These are phyloP conservation scores for Pachyramphus minor DNA, from an alignment of 2,113 vertebrate genomes.

Conservation along the genomic window DNA sequence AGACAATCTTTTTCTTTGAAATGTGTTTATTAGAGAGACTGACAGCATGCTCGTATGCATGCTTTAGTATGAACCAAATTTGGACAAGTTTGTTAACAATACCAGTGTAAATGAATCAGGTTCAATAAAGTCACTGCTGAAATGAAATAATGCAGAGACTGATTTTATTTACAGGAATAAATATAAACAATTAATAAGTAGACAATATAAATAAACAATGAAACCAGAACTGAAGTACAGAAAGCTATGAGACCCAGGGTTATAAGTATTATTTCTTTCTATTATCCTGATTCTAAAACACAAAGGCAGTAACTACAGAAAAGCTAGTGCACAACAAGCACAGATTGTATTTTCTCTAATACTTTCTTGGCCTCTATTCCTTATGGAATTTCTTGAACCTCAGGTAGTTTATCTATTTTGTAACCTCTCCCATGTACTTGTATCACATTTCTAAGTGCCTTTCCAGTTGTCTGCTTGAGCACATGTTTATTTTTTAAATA, in stretches of 20 bases:
- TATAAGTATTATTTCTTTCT: not conserved
- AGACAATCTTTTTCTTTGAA: not conserved
- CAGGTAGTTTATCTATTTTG: not conserved
- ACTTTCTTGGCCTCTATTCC: not conserved
- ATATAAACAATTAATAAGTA: not conserved
- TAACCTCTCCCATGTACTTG: not conserved
- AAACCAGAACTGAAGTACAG: not conserved
- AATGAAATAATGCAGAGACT: not conserved
- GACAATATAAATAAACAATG: not conserved
- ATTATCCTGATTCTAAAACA: not conserved
- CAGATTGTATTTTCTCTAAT: not conserved
- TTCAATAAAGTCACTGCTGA: not conserved
- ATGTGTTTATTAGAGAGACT: not conserved
- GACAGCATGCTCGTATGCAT: not conserved
- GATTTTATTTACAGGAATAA: not conserved
- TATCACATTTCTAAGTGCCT: not conserved
- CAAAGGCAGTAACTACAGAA: not conserved
- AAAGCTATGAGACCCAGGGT: not conserved
- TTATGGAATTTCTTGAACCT: not conserved
- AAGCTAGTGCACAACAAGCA: not conserved
- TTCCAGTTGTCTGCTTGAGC: not conserved
- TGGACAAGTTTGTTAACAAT: not conserved
- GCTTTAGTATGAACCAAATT: not conserved
- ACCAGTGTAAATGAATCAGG: not conserved
- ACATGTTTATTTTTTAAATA: not conserved